Evolutionary conservation across 1,140 invertebrate species (phyloP), one percentile per base, ranked within the genome.

Genomic region (Brachionus rubens): DNA sequence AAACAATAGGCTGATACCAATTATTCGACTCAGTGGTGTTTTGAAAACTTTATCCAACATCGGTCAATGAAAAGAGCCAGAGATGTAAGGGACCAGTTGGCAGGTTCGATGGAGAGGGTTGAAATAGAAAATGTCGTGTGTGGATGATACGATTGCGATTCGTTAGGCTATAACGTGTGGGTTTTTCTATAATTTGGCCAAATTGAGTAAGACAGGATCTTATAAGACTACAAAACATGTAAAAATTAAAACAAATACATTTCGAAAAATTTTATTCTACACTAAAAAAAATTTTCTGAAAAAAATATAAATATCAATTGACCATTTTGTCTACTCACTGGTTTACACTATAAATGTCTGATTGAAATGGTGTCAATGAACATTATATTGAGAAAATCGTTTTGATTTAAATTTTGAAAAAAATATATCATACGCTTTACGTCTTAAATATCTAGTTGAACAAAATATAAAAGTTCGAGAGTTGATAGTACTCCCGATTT

Each of bases 31-130:
- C 93, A 96, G 82, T 98, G 96, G 96, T 99, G 97, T 84, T 97
- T 93, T 81, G 96, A 99, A 86, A 98, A 99, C 86, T 99, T 94
- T 81, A 94, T 99, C 79, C 97, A 99, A 82, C 91, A 97, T 82
- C 86, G 91, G 76, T 98, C 95, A 1, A 94, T 99, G 93, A 96
- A 95, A 85, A 85, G 96, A 78, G 95, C 96, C 0, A 85, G 95
- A 77, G 96, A 99, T 86, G 93, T 99, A 0, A 85, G 96, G 26
- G 96, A 99, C 81, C 96, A 99, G 83, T 82, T 99, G n/a, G 91
- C 92, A 40, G 92, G 92, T 2, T 85, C 99, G 12, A 92, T 99
- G 91, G 92, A 98, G 81, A 85, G 96, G 56, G 94, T 98, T 14
- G 96, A 99, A 88, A 95, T 99, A 80, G 93, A 97, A 76, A 80